A percentile compares a stretch with the other conserved stretches of the same genome.
phyloP scores from a whole-genome alignment of 2,113 vertebrate species.

The Oriolus oriolus region DNA sequence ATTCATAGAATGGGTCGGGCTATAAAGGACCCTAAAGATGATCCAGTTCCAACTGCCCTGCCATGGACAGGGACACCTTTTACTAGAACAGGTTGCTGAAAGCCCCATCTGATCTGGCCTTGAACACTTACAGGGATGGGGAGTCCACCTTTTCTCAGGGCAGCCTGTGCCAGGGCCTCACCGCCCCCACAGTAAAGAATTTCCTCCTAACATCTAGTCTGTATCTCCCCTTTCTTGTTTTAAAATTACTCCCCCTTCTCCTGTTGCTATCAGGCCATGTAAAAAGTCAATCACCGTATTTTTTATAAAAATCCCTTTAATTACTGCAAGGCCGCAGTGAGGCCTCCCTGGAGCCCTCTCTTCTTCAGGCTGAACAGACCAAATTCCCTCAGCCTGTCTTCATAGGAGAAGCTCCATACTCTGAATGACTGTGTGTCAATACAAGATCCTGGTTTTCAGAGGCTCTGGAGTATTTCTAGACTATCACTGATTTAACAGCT shows the following conservation, averaged over 20 bases:
- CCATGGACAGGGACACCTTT: background rate
- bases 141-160: background rate
- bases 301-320: background rate
- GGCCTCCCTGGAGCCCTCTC: background rate
- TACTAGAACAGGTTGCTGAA: too few relatives aligned
- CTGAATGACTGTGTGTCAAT: background rate
- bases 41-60: background rate
- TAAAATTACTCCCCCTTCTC: background rate
- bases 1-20: background rate
- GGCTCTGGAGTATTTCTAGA: background rate
- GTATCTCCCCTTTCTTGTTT: background rate
- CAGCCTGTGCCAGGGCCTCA: background rate
- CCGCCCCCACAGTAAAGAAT: background rate
- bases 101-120: background rate
- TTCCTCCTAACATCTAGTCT: background rate
- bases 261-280: background rate
- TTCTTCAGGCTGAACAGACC: background rate
- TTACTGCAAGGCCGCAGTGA: background rate
- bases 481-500: background rate
- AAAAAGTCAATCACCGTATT: background rate
- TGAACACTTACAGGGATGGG: background rate
- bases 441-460: background rate
- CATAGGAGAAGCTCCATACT: background rate
- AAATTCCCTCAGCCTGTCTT: too few relatives aligned
- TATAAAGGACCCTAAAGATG: background rate